A percentile compares a stretch with the other conserved stretches of the same genome.
Evolutionary conservation across 1,140 invertebrate genomes (phyloP).

Genomic region (Ceratosolen solmsi): DNA sequence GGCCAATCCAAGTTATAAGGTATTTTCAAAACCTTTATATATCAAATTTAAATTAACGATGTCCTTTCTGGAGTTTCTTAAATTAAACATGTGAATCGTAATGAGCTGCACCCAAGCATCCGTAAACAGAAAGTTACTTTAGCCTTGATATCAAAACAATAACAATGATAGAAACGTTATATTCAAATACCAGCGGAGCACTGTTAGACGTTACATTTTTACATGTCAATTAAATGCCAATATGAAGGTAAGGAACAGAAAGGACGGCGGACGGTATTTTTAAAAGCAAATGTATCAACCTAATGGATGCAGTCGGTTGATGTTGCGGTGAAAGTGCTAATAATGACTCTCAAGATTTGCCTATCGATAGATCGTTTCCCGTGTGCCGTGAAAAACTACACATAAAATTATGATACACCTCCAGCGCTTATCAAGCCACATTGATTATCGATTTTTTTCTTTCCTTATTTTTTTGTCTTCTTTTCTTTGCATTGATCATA

Average conservation of each 20-base stretch:
- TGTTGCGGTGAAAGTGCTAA: slow-evolving; percentile 10
- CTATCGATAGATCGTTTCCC: neutral
- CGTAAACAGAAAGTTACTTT: neutral
- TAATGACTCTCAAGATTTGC: slow-evolving; percentile 10
- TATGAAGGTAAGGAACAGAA: neutral
- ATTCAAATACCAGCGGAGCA: neutral
- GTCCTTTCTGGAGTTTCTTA: neutral
- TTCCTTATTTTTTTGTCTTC: too few relatives aligned
- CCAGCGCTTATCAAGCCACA: too few relatives aligned
- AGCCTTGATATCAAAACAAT: neutral
- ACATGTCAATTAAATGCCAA: neutral
- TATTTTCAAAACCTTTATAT: too few relatives aligned
- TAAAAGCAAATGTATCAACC: neutral
- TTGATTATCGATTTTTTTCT: too few relatives aligned
- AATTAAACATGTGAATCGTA: neutral
- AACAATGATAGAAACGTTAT: neutral
- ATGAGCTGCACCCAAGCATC: neutral
- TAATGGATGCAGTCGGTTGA: slow-evolving; percentile 3
- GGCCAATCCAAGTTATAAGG: too few relatives aligned
- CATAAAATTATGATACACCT: neutral
- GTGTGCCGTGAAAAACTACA: neutral
- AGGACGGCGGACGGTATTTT: neutral
- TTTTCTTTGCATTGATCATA: too few relatives aligned
- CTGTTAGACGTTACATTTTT: neutral
- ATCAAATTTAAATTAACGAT: neutral